Percentiles rank a stretch among this genome's conserved stretches.
Evolutionary conservation across 2,888 invertebrate genomes (phyloP).

Genomic region (Nomada ferruginata): DNA sequence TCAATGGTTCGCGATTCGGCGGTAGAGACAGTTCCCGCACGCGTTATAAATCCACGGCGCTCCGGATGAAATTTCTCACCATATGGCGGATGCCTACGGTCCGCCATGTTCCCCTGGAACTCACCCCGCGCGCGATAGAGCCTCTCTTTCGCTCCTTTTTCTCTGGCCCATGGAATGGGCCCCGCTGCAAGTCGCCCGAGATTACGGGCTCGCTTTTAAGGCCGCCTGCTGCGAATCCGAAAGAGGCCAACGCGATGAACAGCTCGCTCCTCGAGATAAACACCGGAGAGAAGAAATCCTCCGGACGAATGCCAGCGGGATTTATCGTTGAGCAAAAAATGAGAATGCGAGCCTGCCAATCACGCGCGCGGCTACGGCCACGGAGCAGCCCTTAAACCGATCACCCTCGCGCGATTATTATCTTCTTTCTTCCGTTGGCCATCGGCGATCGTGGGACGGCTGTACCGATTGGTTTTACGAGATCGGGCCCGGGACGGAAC

Average conservation of each 20-base stretch:
- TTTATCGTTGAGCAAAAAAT: slow-evolving; percentile 49
- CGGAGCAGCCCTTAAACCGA: slow-evolving; percentile 35
- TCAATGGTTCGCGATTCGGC: neutral
- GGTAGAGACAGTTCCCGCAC: slow-evolving; percentile 1
- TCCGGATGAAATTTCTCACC: slow-evolving; percentile 57
- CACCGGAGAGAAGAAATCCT: slow-evolving; percentile 37
- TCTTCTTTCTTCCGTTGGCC: too few species aligned
- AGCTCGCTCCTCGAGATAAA: slow-evolving; percentile 61
- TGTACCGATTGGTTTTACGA: too few species aligned
- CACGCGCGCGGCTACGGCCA: slow-evolving; percentile 31
- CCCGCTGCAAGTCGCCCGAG: slow-evolving; percentile 54
- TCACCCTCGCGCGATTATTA: neutral
- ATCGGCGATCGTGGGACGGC: too few species aligned
- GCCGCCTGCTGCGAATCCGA: slow-evolving; percentile 70
- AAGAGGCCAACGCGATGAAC: slow-evolving; percentile 68
- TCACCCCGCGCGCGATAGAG: slow-evolving; percentile 42
- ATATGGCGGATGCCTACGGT: slow-evolving; percentile 56
- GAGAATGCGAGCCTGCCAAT: slow-evolving; percentile 51
- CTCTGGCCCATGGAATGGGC: slow-evolving; percentile 8
- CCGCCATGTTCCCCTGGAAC: slow-evolving; percentile 57
- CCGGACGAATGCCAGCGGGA: slow-evolving; percentile 49
- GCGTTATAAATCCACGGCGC: slow-evolving; percentile 27
- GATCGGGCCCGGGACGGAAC: too few species aligned
- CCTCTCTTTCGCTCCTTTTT: slow-evolving; percentile 24
- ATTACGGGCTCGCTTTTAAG: slow-evolving; percentile 68